Evolutionary conservation across 2,797 vertebrate genomes (phyloP).

Genomic region (Chaetodon trifasciatus): DNA sequence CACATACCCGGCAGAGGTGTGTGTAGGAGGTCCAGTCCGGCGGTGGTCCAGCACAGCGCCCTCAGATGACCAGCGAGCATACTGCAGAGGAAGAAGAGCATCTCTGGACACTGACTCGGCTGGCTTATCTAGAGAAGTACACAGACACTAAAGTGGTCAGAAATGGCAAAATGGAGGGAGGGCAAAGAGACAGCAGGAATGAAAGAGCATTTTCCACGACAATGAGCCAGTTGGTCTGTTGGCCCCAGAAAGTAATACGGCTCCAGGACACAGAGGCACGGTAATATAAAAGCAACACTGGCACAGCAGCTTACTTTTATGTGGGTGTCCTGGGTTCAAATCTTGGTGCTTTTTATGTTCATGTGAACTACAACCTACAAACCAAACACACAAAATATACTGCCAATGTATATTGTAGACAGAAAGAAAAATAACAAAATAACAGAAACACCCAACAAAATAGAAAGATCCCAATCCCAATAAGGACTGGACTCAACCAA

Average conservation of each 20-base stretch:
- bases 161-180: constrained; percentile 11
- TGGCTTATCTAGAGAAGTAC: constrained; percentile 84
- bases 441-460: background rate
- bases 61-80: constrained; percentile 89
- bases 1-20: constrained; percentile 82
- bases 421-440: background rate
- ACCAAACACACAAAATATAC: background rate
- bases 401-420: background rate
- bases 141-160: constrained; percentile 22
- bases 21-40: constrained; percentile 75
- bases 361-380: background rate
- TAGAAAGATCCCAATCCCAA: background rate
- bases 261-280: constrained; percentile 13
- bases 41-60: constrained; percentile 82
- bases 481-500: background rate
- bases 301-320: background rate
- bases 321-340: constrained; percentile 5
- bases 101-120: constrained; percentile 85
- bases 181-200: background rate
- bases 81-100: constrained; percentile 92
- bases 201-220: constrained; percentile 38
- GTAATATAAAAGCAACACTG: background rate
- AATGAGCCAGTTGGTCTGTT: constrained; percentile 4
- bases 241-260: background rate
- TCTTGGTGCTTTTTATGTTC: background rate